Evolutionary conservation across 2,797 vertebrate genomes (phyloP).

Genomic region (Corythornis leucogaster): DNA sequence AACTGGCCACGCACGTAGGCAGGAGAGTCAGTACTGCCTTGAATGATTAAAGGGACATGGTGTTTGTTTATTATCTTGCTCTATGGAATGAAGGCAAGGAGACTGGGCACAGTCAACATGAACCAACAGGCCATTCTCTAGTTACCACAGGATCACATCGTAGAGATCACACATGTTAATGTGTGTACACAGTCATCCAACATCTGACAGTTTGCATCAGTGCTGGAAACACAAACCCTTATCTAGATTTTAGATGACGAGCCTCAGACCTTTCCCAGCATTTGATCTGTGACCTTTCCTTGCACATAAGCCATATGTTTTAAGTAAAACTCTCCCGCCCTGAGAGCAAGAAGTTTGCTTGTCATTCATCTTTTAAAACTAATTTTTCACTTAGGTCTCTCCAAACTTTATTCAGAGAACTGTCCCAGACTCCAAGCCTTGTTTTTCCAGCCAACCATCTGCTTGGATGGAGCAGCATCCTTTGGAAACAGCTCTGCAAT

Average conservation of each 20-base stretch:
- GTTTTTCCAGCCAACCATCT: background rate
- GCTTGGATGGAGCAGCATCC: background rate
- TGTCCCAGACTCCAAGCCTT: background rate
- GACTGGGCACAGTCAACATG: background rate
- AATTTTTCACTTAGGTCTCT: background rate
- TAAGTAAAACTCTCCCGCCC: background rate
- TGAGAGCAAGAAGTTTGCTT: background rate
- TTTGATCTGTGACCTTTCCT: background rate
- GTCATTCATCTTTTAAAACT: background rate
- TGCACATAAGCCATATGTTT: background rate
- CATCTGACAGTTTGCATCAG: background rate
- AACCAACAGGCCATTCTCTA: background rate
- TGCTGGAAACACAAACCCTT: rapidly evolving
- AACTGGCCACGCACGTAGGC: background rate
- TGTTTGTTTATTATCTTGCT: background rate
- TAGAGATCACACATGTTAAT: background rate
- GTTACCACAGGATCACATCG: background rate
- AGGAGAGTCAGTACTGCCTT: background rate
- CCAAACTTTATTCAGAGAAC: background rate
- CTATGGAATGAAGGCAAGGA: background rate
- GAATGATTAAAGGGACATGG: background rate
- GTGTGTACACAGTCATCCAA: background rate
- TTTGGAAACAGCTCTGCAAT: background rate
- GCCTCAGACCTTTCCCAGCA: background rate
- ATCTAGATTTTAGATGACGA: background rate